Percentiles rank a stretch among this genome's conserved stretches.
Conservation (phyloP, 1,140 invertebrate genomes). For the Cotesia vestalis region DNA sequence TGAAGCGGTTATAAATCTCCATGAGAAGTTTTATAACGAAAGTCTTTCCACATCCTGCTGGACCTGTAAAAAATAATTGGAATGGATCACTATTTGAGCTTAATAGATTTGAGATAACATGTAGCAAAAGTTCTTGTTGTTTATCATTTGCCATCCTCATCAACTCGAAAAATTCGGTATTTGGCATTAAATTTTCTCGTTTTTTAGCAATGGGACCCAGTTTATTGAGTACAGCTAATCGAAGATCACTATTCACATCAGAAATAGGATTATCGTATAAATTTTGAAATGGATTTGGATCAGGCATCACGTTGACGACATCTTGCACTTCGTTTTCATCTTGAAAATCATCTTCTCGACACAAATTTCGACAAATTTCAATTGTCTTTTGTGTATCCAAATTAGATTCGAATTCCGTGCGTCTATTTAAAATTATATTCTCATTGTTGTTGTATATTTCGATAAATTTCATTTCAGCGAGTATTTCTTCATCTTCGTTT, state of each 20-base stretch:
- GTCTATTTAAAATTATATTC: background rate
- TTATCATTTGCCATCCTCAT: slow-evolving; percentile 48
- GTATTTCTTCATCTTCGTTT: slow-evolving; percentile 49
- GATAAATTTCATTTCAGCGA: slow-evolving; percentile 48
- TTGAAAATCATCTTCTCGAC: slow-evolving; percentile 23
- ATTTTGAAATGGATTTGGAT: slow-evolving; percentile 31
- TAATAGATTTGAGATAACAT: slow-evolving; percentile 27
- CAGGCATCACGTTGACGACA: background rate
- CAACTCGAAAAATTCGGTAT: slow-evolving; percentile 27
- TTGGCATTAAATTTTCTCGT: slow-evolving; percentile 34
- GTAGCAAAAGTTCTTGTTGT: slow-evolving; percentile 45
- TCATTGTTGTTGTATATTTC: slow-evolving; percentile 40
- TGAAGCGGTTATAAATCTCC: slow-evolving; percentile 44
- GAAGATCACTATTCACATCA: slow-evolving; percentile 34
- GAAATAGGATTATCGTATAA: slow-evolving; percentile 34
- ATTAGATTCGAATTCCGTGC: slow-evolving; percentile 29
- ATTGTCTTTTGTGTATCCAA: slow-evolving; percentile 29
- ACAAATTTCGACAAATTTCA: slow-evolving; percentile 32
- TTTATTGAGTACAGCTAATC: slow-evolving; percentile 42
- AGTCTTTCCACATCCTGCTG: slow-evolving; percentile 50
- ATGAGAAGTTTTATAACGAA: slow-evolving; percentile 44
- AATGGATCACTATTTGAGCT: slow-evolving; percentile 38
- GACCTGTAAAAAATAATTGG: slow-evolving; percentile 49
- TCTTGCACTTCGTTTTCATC: background rate
- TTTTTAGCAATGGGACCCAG: slow-evolving; percentile 36